These are phyloP conservation scores for Enteromius treurensis DNA, from an alignment of 2,797 vertebrate species.

Conservation along the genomic window DNA sequence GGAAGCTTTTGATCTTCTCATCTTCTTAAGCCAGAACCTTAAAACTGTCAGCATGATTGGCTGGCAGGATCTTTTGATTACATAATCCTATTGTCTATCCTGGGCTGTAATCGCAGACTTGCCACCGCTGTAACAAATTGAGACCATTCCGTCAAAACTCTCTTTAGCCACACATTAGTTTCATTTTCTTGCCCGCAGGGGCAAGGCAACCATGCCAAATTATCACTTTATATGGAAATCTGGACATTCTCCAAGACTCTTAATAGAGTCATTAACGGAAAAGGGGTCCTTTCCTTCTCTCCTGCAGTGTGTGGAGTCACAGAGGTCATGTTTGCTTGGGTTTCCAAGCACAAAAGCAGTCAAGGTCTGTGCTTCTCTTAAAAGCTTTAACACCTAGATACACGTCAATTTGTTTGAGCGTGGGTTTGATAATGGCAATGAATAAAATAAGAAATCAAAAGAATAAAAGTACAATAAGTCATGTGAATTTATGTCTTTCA, in stretches of 20 bases:
- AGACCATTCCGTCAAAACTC: constrained; percentile 25
- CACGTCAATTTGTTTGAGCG: constrained; percentile 57
- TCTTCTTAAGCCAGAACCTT: constrained; percentile 15
- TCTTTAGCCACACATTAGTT: constrained; percentile 47
- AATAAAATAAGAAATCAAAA: not conserved
- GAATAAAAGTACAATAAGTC: not conserved
- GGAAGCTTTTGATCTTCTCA: constrained; percentile 30
- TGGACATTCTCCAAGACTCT: constrained; percentile 53
- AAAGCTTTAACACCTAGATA: constrained; percentile 58
- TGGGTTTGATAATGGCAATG: constrained; percentile 52
- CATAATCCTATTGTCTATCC: constrained; percentile 45
- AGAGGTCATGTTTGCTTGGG: constrained; percentile 74
- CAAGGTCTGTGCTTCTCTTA: constrained; percentile 63
- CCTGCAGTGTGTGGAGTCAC: constrained; percentile 59
- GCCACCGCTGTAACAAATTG: constrained; percentile 41
- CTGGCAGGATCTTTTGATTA: constrained; percentile 27
- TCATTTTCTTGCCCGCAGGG: constrained; percentile 25
- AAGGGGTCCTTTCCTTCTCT: constrained; percentile 42
- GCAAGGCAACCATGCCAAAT: constrained; percentile 54
- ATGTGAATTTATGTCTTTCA: not conserved
- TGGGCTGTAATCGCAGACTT: constrained; percentile 18
- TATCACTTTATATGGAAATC: constrained; percentile 58
- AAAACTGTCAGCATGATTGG: constrained; percentile 1
- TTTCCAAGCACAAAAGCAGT: constrained; percentile 72
- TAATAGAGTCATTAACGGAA: constrained; percentile 59